A percentile compares a stretch with the other conserved stretches of the same genome.
Evolutionary conservation across 2,888 invertebrate species (phyloP).

Genomic region (Epsilonema sp.): DNA sequence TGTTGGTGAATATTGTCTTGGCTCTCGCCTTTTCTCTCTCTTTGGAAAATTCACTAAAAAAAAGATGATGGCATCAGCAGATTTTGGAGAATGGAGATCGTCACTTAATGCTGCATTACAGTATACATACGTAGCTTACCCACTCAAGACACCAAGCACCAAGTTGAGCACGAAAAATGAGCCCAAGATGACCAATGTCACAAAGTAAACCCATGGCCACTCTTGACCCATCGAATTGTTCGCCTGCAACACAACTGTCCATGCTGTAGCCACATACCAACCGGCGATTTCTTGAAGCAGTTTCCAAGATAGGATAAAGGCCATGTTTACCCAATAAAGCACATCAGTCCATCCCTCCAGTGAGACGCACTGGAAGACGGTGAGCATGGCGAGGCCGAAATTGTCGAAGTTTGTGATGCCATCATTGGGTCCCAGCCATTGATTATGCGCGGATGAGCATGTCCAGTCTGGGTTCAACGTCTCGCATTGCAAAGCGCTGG

Average conservation of each 20-base stretch:
- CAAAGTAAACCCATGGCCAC: slow-evolving; percentile 98
- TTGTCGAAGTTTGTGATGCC: slow-evolving; percentile 99
- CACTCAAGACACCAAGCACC: slow-evolving; percentile 98
- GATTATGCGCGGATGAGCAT: too few species aligned
- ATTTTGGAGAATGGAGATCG: too few species aligned
- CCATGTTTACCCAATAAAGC: slow-evolving; percentile 64
- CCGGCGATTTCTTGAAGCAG: too few species aligned
- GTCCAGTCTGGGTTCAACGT: too few species aligned
- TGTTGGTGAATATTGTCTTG: slow-evolving; percentile 90
- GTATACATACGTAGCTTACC: slow-evolving; percentile 42
- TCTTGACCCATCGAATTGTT: slow-evolving; percentile 86
- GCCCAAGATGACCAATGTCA: slow-evolving; percentile 94
- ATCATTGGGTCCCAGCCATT: slow-evolving; percentile 71
- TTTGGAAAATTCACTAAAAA: slow-evolving; percentile 83
- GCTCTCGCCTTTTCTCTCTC: slow-evolving; percentile 98
- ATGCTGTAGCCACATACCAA: too few species aligned
- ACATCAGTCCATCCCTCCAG: slow-evolving; percentile 97
- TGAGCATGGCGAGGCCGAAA: slow-evolving; percentile 93
- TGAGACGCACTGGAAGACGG: slow-evolving; percentile 95
- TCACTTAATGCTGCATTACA: neutral
- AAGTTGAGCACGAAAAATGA: slow-evolving; percentile 99
- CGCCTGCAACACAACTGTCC: slow-evolving; percentile 48
- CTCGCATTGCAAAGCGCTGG: too few species aligned
- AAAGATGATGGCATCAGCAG: too few species aligned
- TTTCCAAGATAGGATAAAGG: too few species aligned